Evolutionary conservation across 30 jellyfish, hydroid and myxozoan species (phyloP), one percentile per base, ranked within the genome.

Genomic region (Hydra vulgaris): DNA sequence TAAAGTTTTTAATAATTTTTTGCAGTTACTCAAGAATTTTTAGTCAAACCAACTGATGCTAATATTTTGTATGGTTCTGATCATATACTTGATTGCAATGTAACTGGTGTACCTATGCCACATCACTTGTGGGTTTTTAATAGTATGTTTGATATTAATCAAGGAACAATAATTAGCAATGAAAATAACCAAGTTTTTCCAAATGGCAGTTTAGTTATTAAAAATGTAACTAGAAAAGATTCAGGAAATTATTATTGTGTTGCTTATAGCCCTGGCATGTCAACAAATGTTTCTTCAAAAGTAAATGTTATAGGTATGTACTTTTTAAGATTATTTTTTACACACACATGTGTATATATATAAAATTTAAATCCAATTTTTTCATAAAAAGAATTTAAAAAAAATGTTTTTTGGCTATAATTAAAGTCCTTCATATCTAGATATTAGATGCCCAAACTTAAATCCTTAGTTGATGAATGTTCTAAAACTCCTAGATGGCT

Each of bases 91-190:
- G 79, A 80, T 25, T 92, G 98, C 83, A 66, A 26, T 7, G 89
- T 81, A 23, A 88, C 70, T 21, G 98, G 98, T 15, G 87, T 74
- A 12, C 98, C 98, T 17, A 78, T 74, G 26, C 98, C 98, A 26
- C 74, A 85, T 24, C 76, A 82, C 0, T 66, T 75, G 17, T 92
- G 98, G 98, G 26, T 54, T 4, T 78, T 53, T 40, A 19, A 66
- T 16, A 61, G 77, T 78, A 54, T n/a, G 16, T 20, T 78, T 18
- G 54, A 18, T 7, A 53, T 78, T 19, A 77, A 53, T 78, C 77
- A 40, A 54, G 17, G 24, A 78, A 12, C 24, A n/a, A 40, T 40
- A 3, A 15, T 68, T 20, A 68, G 27, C 27, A 54, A 27, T 25
- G 71, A 27, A 25, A 19, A 80, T 26, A 27, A 66, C 7, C 23